Percentiles rank a stretch among this genome's conserved stretches.
Evolutionary conservation across 2,113 vertebrate genomes (phyloP).

Genomic region (Pteruthius melanotis): DNA sequence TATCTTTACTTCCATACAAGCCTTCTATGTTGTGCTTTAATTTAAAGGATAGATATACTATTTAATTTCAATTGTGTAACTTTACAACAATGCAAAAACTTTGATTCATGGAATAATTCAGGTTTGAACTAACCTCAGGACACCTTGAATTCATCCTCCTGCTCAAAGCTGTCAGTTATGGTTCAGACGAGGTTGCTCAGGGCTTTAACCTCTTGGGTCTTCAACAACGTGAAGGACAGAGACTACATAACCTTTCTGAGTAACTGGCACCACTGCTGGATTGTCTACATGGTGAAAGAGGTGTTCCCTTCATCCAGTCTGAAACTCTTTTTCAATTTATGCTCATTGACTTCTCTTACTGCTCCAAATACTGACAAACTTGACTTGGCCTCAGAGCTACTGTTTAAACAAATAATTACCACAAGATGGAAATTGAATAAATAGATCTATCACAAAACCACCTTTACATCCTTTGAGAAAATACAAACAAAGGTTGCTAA

Average conservation of each 20-base stretch:
- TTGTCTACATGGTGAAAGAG: not conserved
- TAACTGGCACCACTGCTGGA: not conserved
- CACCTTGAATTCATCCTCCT: not conserved
- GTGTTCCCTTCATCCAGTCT: not conserved
- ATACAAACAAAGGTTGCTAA: not conserved
- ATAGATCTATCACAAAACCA: not conserved
- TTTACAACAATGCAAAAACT: not conserved
- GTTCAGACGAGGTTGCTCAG: not conserved
- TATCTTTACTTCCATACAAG: not conserved
- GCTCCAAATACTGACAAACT: not conserved
- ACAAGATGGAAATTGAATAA: not conserved
- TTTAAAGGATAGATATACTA: not conserved
- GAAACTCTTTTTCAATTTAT: not conserved
- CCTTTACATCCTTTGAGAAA: not conserved
- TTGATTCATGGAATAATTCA: not conserved
- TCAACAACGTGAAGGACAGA: not conserved
- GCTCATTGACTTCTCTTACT: not conserved
- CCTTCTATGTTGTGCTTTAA: not conserved
- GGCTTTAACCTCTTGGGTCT: not conserved
- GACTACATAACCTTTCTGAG: not conserved
- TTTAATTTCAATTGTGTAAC: not conserved
- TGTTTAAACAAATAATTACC: not conserved
- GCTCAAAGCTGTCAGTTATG: not conserved
- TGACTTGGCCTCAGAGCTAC: accelerated
- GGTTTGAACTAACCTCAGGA: not conserved